phyloP scores from a whole-genome alignment of 2,888 invertebrate species.

The Octodonta nipae region DNA sequence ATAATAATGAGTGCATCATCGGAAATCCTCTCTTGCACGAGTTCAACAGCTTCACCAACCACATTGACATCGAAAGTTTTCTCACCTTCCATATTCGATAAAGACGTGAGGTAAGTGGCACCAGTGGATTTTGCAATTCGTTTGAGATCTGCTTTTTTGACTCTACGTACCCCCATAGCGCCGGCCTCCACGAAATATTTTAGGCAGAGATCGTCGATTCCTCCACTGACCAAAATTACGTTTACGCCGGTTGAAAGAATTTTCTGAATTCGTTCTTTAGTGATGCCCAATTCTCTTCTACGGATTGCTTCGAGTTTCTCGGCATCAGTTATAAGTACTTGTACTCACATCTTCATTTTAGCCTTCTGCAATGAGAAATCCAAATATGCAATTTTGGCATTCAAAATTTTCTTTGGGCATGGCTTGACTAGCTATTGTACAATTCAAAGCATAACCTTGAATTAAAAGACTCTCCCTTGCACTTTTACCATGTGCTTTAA shows the following conservation, averaged over 20 bases:
- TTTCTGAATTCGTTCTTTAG: slow-evolving; percentile 92
- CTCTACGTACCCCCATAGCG: slow-evolving; percentile 91
- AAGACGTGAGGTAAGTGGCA: slow-evolving; percentile 75
- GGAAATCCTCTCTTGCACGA: slow-evolving; percentile 85
- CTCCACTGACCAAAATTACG: slow-evolving; percentile 84
- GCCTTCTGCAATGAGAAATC: slow-evolving; percentile 96
- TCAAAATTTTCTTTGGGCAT: slow-evolving; percentile 79
- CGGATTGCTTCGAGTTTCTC: slow-evolving; percentile 89
- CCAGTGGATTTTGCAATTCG: slow-evolving; percentile 98
- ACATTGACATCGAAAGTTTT: slow-evolving; percentile 86
- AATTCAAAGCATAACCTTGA: slow-evolving; percentile 92
- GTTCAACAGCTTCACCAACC: slow-evolving; percentile 92
- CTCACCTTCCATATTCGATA: slow-evolving; percentile 97
- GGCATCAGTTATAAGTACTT: slow-evolving; percentile 85
- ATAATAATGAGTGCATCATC: slow-evolving; percentile 96
- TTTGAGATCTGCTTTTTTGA: slow-evolving; percentile 90
- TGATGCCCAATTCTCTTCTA: slow-evolving; percentile 90
- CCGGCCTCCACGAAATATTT: slow-evolving; percentile 97
- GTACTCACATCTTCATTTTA: slow-evolving; percentile 99
- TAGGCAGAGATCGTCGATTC: slow-evolving; percentile 95
- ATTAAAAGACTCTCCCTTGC: slow-evolving; percentile 82
- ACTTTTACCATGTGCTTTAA: slow-evolving; percentile 95
- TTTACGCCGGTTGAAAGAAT: slow-evolving; percentile 79
- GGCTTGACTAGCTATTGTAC: slow-evolving; percentile 91
- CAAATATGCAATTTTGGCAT: slow-evolving; percentile 94